Evolutionary conservation across 2,888 invertebrate species (phyloP).

Genomic region (Adineta ricciae): DNA sequence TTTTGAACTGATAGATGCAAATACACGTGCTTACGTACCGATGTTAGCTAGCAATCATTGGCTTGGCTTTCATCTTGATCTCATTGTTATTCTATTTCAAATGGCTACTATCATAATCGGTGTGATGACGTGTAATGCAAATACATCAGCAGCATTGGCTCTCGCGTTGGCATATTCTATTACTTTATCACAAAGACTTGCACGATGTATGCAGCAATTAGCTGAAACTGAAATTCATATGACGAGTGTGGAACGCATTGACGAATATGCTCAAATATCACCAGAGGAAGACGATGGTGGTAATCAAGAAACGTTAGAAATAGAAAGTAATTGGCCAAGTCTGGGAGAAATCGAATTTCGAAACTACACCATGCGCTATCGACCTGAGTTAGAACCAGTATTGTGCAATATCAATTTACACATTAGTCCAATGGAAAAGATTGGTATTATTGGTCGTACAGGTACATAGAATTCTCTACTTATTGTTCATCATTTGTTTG

Average conservation of each 20-base stretch:
- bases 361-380: conserved; percentile 60
- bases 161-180: conserved; percentile 46
- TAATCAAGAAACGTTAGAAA: conserved; percentile 37
- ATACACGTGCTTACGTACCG: conserved; percentile 81
- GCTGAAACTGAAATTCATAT: conserved; percentile 60
- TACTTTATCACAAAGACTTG: conserved; percentile 65
- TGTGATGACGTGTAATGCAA: background rate
- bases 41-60: conserved; percentile 80
- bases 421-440: conserved; percentile 54
- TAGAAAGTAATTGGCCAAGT: conserved; percentile 50
- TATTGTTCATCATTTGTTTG: background rate
- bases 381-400: conserved; percentile 58
- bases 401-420: conserved; percentile 54
- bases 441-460: conserved; percentile 58
- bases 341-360: conserved; percentile 45
- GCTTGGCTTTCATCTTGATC: conserved; percentile 82
- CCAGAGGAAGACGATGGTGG: conserved; percentile 60
- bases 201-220: conserved; percentile 83
- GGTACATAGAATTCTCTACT: conserved; percentile 58
- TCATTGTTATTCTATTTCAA: background rate
- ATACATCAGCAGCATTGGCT: background rate
- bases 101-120: background rate
- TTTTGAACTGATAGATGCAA: conserved; percentile 56
- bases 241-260: conserved; percentile 66
- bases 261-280: conserved; percentile 65